A percentile compares a stretch with the other conserved stretches of the same genome.
phyloP scores from a whole-genome alignment of 2,113 vertebrate species.

The Phalacrocorax brasilianus region DNA sequence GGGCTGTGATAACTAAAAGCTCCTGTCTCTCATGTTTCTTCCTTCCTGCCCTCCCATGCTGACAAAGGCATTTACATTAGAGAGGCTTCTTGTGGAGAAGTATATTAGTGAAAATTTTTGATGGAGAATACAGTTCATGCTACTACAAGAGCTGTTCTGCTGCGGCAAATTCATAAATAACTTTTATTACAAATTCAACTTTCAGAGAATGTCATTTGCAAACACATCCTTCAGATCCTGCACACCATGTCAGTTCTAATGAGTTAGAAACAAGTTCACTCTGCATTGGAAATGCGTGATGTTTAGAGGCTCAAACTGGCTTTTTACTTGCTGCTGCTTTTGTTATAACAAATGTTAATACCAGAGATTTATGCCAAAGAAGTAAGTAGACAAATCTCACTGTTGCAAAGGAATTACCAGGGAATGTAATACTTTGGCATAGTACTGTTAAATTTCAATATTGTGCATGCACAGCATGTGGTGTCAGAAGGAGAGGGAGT shows the following conservation, averaged over 20 bases:
- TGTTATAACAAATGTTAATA: constrained; percentile 8
- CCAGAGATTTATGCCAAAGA: not conserved
- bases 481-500: not conserved
- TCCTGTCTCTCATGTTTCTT: not conserved
- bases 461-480: not conserved
- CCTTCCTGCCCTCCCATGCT: not conserved
- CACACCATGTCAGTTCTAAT: not conserved
- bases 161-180: not conserved
- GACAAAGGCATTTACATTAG: not conserved
- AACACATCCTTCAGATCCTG: not conserved
- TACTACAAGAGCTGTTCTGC: not conserved
- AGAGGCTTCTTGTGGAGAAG: not conserved
- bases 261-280: not conserved
- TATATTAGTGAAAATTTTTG: not conserved
- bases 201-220: constrained; percentile 4
- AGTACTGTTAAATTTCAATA: constrained; percentile 8
- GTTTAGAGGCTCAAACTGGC: not conserved
- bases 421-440: not conserved
- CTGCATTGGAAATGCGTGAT: not conserved
- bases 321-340: constrained; percentile 1
- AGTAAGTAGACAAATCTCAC: not conserved
- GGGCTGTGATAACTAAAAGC: not conserved
- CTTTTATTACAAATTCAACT: not conserved
- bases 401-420: constrained; percentile 8
- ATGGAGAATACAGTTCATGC: not conserved